Conservation (phyloP, 2,888 invertebrate genomes). For the Cyclophora albipunctata region DNA sequence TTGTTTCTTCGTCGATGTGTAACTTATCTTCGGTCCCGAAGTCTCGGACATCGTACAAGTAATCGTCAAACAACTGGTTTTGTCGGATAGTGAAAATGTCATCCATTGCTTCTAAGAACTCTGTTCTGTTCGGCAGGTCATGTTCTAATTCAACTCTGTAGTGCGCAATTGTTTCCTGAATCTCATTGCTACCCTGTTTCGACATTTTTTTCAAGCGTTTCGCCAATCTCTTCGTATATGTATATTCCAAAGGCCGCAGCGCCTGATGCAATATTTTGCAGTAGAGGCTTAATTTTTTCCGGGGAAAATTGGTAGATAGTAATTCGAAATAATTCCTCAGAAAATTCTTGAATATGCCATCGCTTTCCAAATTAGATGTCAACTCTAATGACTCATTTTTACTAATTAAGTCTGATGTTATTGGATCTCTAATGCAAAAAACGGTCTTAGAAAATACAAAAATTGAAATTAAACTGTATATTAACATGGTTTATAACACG, state of each 20-base stretch:
- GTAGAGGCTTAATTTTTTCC: slow-evolving; percentile 29
- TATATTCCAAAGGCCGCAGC: slow-evolving; percentile 25
- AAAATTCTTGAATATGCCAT: slow-evolving; percentile 43
- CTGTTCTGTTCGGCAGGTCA: slow-evolving; percentile 15
- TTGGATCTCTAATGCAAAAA: too few relatives aligned
- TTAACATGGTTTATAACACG: too few relatives aligned
- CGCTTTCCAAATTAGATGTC: not conserved
- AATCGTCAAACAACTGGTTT: slow-evolving; percentile 36
- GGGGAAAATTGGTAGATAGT: slow-evolving; percentile 28
- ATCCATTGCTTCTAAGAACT: slow-evolving; percentile 42
- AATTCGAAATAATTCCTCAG: slow-evolving; percentile 32
- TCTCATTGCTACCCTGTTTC: slow-evolving; percentile 26
- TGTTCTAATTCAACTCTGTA: slow-evolving; percentile 26
- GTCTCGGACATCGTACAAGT: slow-evolving; percentile 27
- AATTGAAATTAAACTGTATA: too few relatives aligned
- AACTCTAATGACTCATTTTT: too few relatives aligned
- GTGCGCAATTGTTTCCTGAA: slow-evolving; percentile 25
- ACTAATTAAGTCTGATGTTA: too few relatives aligned
- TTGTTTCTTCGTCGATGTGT: slow-evolving; percentile 20
- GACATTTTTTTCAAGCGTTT: slow-evolving; percentile 29
- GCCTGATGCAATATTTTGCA: slow-evolving; percentile 27
- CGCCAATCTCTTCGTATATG: slow-evolving; percentile 26
- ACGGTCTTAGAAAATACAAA: too few relatives aligned
- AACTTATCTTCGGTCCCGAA: slow-evolving; percentile 20
- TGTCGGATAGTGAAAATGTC: slow-evolving; percentile 34